These are phyloP conservation scores for Anomalospiza imberbis DNA, from an alignment of 2,797 vertebrate species.

Conservation along the genomic window DNA sequence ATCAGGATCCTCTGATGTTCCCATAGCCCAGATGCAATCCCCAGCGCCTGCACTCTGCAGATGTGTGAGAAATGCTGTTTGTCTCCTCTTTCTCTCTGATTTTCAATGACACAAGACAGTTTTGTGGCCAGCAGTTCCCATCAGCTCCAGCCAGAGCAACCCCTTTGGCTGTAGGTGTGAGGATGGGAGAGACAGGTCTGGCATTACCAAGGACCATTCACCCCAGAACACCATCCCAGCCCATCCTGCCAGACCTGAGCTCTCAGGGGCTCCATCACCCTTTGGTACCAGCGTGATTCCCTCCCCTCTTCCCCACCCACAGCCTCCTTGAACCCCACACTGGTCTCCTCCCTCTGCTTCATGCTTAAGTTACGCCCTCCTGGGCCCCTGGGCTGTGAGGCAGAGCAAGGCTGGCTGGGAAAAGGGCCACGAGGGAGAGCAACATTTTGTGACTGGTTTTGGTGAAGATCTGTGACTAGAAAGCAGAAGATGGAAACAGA, in stretches of 20 bases:
- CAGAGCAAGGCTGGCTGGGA: background rate
- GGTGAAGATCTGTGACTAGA: background rate
- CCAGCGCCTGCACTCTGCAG: background rate
- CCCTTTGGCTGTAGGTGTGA: background rate
- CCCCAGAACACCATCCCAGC: background rate
- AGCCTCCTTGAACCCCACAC: background rate
- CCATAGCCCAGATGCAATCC: background rate
- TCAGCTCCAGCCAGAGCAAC: background rate
- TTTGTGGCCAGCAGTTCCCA: background rate
- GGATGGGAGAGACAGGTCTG: background rate
- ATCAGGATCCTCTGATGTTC: background rate
- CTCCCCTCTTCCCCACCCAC: background rate
- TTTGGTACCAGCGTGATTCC: background rate
- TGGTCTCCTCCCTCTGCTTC: background rate
- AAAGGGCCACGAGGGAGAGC: accelerated
- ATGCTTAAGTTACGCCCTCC: accelerated
- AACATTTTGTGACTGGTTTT: background rate
- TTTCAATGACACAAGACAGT: background rate
- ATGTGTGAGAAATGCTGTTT: background rate
- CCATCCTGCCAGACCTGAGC: background rate
- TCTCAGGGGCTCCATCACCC: background rate
- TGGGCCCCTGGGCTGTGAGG: background rate
- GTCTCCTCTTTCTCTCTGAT: background rate
- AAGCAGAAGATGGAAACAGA: background rate
- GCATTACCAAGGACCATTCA: background rate